phyloP scores from a whole-genome alignment of 2,797 vertebrate species.

The Danio aesculapii region DNA sequence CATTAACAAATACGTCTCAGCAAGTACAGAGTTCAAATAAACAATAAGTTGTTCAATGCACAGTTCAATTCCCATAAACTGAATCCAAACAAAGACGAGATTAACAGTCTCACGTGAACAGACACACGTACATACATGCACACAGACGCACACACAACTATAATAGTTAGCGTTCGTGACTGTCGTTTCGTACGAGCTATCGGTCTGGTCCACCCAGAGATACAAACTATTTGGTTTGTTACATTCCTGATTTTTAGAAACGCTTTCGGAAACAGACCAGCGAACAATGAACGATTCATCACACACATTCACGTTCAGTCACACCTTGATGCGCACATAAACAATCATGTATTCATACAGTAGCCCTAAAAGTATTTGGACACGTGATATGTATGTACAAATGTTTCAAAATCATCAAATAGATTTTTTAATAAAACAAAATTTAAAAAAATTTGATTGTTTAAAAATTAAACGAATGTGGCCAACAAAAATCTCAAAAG shows the following conservation, averaged over 20 bases:
- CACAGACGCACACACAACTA: slow-evolving; percentile 35
- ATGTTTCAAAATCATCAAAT: background rate
- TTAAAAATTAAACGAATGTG: too few relatives aligned
- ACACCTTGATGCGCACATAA: slow-evolving; percentile 29
- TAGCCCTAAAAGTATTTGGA: background rate
- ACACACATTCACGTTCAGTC: slow-evolving; percentile 2
- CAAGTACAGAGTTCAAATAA: slow-evolving; percentile 62
- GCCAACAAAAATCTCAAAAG: too few relatives aligned
- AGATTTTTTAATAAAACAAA: too few relatives aligned
- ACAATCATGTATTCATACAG: slow-evolving; percentile 26
- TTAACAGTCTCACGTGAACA: slow-evolving; percentile 1
- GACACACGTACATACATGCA: background rate
- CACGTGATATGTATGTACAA: background rate
- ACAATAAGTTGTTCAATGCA: slow-evolving; percentile 54
- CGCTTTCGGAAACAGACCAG: slow-evolving; percentile 3
- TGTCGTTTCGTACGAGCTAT: background rate
- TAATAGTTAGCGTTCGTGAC: background rate
- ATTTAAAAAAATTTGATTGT: too few relatives aligned
- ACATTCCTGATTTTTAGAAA: slow-evolving; percentile 11
- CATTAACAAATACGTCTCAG: slow-evolving; percentile 73
- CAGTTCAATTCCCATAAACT: background rate
- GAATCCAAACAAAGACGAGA: slow-evolving; percentile 21
- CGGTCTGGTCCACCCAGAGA: background rate
- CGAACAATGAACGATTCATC: background rate
- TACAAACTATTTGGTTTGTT: slow-evolving; percentile 27